Evolutionary conservation across 1,140 invertebrate genomes (phyloP).

Genomic region (Hormaphis cornu): DNA sequence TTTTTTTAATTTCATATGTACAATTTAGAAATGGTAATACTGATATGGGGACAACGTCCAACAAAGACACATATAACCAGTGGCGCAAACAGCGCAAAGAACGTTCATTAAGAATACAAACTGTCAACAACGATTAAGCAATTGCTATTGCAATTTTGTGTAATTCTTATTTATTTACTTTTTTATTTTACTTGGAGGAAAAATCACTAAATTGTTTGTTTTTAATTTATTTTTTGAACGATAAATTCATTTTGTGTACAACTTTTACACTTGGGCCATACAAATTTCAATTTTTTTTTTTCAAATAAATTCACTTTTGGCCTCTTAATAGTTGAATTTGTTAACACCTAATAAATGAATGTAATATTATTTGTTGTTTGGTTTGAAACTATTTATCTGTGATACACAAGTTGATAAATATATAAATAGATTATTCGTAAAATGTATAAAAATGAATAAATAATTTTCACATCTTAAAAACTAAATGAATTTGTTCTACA

Average conservation of each 20-base stretch:
- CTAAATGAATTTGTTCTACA: conserved; percentile 16
- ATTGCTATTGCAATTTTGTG: neutral
- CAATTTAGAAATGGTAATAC: neutral
- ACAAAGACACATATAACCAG: neutral
- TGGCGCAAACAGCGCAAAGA: conserved; percentile 5
- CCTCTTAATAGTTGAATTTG: neutral
- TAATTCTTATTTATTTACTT: neutral
- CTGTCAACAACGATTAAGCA: neutral
- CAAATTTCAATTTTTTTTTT: neutral
- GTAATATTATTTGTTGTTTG: neutral
- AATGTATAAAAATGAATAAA: conserved; percentile 5
- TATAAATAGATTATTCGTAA: conserved; percentile 3
- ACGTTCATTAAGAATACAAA: conserved; percentile 12
- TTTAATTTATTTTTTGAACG: neutral
- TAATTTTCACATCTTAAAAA: neutral
- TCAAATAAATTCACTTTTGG: neutral
- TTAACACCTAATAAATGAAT: neutral
- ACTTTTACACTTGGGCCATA: neutral
- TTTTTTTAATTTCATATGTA: no score
- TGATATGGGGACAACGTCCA: neutral
- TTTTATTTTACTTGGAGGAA: neutral
- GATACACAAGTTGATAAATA: conserved; percentile 18
- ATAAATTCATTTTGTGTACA: neutral
- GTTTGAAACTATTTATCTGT: neutral
- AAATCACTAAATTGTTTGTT: neutral